Conservation (phyloP, 2,113 vertebrate species). For the Steatornis caripensis region DNA sequence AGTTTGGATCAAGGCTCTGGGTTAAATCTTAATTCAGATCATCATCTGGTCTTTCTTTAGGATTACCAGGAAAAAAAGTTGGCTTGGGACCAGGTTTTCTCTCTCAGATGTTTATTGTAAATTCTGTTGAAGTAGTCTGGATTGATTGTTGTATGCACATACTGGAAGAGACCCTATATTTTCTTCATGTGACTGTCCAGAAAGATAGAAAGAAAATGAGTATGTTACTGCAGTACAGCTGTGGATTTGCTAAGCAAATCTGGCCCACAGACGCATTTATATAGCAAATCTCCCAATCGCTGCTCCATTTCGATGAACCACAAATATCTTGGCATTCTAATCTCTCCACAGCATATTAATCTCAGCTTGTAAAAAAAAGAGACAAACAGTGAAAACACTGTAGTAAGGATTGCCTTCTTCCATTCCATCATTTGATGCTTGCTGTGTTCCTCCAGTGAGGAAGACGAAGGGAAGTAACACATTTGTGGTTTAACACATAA, state of each 20-base stretch:
- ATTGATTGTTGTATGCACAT: not conserved
- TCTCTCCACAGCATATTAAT: not conserved
- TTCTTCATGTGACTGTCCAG: not conserved
- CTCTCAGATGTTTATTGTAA: not conserved
- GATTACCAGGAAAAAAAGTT: not conserved
- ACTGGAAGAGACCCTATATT: not conserved
- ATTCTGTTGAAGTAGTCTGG: not conserved
- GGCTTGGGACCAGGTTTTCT: not conserved
- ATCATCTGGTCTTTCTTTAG: not conserved
- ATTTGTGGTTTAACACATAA: not conserved
- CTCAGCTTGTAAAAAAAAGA: not conserved
- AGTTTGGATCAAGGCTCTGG: not conserved
- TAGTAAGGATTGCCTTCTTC: not conserved
- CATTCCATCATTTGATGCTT: not conserved
- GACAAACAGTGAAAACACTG: not conserved
- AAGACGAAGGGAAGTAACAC: not conserved
- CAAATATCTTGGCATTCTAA: slow-evolving; percentile 25
- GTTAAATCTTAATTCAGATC: slow-evolving; percentile 17
- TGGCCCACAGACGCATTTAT: not conserved
- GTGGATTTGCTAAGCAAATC: slow-evolving; percentile 3
- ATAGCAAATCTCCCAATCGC: not conserved
- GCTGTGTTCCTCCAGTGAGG: not conserved
- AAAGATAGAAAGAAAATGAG: not conserved
- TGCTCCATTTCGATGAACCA: slow-evolving; percentile 23
- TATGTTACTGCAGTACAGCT: not conserved